A percentile compares a stretch with the other conserved stretches of the same genome.
phyloP scores from a whole-genome alignment of 30 jellyfish, hydroid and myxozoan genomes.

The Aurelia sp. region DNA sequence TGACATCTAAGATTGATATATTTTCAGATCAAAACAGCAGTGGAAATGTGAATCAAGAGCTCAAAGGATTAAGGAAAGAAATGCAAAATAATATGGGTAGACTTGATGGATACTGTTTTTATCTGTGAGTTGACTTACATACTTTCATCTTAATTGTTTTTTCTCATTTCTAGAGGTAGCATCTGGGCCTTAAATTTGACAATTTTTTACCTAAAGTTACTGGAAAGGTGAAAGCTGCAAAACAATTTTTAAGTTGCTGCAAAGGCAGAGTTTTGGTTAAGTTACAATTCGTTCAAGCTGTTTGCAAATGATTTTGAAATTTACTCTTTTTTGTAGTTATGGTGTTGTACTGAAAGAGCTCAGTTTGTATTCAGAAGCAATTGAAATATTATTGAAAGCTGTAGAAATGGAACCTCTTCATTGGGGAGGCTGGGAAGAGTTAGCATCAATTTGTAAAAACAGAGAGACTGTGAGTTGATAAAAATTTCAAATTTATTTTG shows the following conservation, averaged over 20 bases:
- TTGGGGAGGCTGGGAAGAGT: conserved; percentile 98
- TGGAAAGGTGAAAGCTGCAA: too few relatives aligned
- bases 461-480: conserved; percentile 81
- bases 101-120: conserved; percentile 85
- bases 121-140: conserved; percentile 63
- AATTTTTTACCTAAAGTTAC: too few relatives aligned
- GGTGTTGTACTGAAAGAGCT: conserved; percentile 86
- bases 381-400: conserved; percentile 58
- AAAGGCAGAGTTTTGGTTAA: too few relatives aligned
- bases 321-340: conserved; percentile 41
- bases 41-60: conserved; percentile 46
- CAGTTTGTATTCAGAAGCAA: conserved; percentile 77
- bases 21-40: conserved; percentile 27
- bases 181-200: too few relatives aligned
- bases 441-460: conserved; percentile 81
- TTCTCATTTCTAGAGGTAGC: too few relatives aligned
- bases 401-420: conserved; percentile 89
- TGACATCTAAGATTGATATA: too few relatives aligned
- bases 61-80: conserved; percentile 59
- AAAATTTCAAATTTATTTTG: too few relatives aligned
- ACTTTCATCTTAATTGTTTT: too few relatives aligned
- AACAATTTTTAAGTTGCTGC: too few relatives aligned
- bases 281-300: too few relatives aligned
- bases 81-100: conserved; percentile 49
- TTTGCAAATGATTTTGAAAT: background rate